Base-by-base conservation (phyloP, 2,888 invertebrate genomes). In the Acanthosepion esculentum region DNA sequence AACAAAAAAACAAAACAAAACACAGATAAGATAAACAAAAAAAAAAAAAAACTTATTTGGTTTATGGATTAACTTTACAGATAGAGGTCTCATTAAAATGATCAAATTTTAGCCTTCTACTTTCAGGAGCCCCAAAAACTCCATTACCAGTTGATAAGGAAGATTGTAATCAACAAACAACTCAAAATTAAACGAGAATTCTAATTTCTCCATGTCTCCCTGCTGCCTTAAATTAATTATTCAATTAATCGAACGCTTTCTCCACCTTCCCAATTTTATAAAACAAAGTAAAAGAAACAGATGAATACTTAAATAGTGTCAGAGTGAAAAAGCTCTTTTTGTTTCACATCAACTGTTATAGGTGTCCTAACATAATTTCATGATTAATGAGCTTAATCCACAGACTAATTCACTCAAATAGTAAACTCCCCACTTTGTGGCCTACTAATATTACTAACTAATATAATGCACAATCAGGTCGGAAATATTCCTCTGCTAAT, bases 121-220 rank as follows among this genome's bases (percentile, higher is more conserved):
- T 78, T 78, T 78, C 15, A n/a, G 78, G n/a, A n/a, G 23, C 10
- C 5, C 29, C 2, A 6, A 78, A n/a, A 78, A 78, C 33, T 10
- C 15, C 18, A 5, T 15, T 12, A 33, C 78, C 78, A 33, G n/a
- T 78, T 33, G n/a, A 33, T n/a, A 15, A 64, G 64, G 7, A n/a
- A n/a, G 78, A 78, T 78, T 78, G n/a, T 78, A 78, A 78, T 78
- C 78, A 78, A 78, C n/a, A n/a, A 78, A 78, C 78, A 78, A 78
- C n/a, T n/a, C 3, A 33, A 78, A 78, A 59, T 59, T 23, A 59
- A 55, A 55, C 23, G 23, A 59, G 59, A 20, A 59, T 59, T 33
- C n/a, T n/a, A 33, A 78, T 78, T n/a, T 78, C 12, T 78, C n/a
- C 78, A 29, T 7, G 20, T 78, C 18, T n/a, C 26, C 26, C 26